phyloP scores from a whole-genome alignment of 2,888 invertebrate genomes.

The Parnassius mnemosyne region DNA sequence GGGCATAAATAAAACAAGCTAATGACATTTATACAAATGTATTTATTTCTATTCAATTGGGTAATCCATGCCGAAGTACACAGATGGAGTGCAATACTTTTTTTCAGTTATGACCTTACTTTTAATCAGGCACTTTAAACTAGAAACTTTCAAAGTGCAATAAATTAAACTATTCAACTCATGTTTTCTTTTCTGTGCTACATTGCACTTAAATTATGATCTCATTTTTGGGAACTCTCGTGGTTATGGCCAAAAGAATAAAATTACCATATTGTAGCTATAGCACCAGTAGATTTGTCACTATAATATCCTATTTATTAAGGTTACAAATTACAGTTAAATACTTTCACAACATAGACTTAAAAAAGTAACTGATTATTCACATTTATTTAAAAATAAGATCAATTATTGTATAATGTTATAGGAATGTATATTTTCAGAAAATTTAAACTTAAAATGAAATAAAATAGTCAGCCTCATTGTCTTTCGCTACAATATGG shows the following conservation, averaged over 20 bases:
- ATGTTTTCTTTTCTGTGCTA: conserved; percentile 14
- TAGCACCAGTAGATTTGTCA: conserved; percentile 37
- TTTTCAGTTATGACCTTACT: conserved; percentile 17
- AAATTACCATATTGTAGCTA: conserved; percentile 39
- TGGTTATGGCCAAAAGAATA: neutral
- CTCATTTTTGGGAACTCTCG: conserved; percentile 13
- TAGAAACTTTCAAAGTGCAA: conserved; percentile 24
- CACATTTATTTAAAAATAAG: neutral
- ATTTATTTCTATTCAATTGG: conserved; percentile 57
- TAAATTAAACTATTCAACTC: conserved; percentile 30
- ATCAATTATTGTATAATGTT: conserved; percentile 40
- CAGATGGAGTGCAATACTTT: conserved; percentile 8
- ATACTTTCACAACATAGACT: no score
- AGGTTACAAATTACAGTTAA: no score
- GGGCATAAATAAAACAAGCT: conserved; percentile 18
- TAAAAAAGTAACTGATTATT: no score
- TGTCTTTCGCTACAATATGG: conserved; percentile 48
- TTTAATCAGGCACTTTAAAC: conserved; percentile 30
- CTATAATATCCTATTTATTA: neutral
- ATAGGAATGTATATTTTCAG: neutral
- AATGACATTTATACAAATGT: conserved; percentile 63
- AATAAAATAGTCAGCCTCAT: conserved; percentile 42
- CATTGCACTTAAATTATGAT: conserved; percentile 40
- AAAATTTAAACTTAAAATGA: neutral
- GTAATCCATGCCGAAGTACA: conserved; percentile 35